Percentiles rank a stretch among this genome's conserved stretches.
These are phyloP conservation scores for Apolygus lucorum DNA, from an alignment of 1,140 invertebrate species.

Conservation along the genomic window DNA sequence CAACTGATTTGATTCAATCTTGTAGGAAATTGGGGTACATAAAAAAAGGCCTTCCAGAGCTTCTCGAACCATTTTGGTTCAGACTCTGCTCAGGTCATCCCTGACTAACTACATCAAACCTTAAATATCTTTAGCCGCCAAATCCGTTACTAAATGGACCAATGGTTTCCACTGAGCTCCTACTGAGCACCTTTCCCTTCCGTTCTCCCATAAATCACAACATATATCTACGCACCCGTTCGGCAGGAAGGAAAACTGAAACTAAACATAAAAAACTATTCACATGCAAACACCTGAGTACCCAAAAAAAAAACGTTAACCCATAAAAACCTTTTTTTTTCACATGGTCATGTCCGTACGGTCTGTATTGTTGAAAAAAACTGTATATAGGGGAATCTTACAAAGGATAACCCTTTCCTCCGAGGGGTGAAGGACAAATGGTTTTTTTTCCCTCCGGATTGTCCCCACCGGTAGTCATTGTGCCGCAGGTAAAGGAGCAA, in stretches of 20 bases:
- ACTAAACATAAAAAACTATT: slow-evolving; percentile 3
- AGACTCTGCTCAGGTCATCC: too few relatives aligned
- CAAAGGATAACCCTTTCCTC: slow-evolving; percentile 4
- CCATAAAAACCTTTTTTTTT: not conserved
- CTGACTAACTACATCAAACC: too few relatives aligned
- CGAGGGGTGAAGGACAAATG: not conserved
- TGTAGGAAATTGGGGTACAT: too few relatives aligned
- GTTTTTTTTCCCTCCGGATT: not conserved
- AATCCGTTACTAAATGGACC: too few relatives aligned
- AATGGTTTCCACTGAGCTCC: too few relatives aligned
- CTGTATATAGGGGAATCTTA: not conserved
- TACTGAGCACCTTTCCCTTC: too few relatives aligned
- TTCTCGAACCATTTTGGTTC: too few relatives aligned
- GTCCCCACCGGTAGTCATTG: not conserved
- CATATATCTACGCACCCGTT: not conserved
- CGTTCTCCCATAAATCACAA: slow-evolving; percentile 5
- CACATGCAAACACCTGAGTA: slow-evolving; percentile 7
- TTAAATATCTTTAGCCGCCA: too few relatives aligned
- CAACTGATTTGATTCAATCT: too few relatives aligned
- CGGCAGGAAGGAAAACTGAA: not conserved
- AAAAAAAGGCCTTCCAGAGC: too few relatives aligned
- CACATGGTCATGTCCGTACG: slow-evolving; percentile 5
- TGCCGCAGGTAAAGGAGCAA: not conserved
- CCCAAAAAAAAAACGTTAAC: slow-evolving; percentile 3
- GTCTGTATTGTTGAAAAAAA: not conserved